Conservation (phyloP, 2,888 invertebrate genomes). For the Aphidoletes aphidimyza region DNA sequence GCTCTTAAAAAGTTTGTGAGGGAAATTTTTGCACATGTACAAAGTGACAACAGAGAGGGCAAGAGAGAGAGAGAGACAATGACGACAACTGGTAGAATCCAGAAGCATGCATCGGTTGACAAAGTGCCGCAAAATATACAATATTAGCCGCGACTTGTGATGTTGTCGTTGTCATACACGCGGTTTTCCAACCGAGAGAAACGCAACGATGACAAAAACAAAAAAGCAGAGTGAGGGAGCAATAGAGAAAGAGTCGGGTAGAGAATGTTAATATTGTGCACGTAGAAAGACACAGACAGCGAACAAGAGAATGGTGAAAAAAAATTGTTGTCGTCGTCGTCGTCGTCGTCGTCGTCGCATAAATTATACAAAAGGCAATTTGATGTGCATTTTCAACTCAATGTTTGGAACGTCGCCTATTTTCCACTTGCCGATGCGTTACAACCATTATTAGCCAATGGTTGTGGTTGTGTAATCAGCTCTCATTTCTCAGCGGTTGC, state of each 20-base stretch:
- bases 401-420: neutral
- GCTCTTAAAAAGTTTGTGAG: slow-evolving; percentile 49
- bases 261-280: neutral
- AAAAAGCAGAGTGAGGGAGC: too few relatives aligned
- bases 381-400: neutral
- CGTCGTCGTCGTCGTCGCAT: neutral
- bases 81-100: neutral
- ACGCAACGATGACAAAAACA: too few relatives aligned
- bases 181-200: neutral
- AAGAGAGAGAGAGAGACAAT: neutral
- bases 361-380: neutral
- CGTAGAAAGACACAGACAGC: neutral
- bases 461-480: neutral
- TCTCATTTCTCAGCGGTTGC: neutral
- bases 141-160: neutral
- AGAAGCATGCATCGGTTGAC: neutral
- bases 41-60: neutral
- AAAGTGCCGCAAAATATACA: neutral
- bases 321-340: neutral
- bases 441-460: neutral
- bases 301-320: too few relatives aligned
- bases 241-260: neutral
- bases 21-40: neutral
- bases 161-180: neutral
- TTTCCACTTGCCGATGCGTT: slow-evolving; percentile 3